Evolutionary conservation across 2,888 invertebrate species (phyloP), one percentile per base, ranked within the genome.

Genomic region (Drosophila demipolita): DNA sequence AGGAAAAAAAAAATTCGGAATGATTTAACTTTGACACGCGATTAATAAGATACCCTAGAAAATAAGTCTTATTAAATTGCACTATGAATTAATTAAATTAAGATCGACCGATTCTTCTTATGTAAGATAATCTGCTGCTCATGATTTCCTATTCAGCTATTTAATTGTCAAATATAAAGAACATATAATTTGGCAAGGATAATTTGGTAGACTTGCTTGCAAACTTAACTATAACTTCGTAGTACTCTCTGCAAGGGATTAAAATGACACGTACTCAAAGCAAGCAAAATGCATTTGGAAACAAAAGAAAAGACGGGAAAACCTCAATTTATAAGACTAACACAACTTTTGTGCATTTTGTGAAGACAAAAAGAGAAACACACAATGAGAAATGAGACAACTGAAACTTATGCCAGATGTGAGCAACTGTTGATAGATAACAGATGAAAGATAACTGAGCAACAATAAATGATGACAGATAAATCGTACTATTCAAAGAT

Each of bases 321-420:
- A 79, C 79, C 69, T 72, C 68, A 75, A 78, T 78, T 78, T 78
- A 71, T 61, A 64, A 75, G 57, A 64, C 63, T 68, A 54, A 49
- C 66, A 61, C 58, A 72, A 66, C 60, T 66, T 71, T 59, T 71
- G 63, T 79, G 73, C 60, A 26, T 48, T 58, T 36, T 48, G 75
- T 33, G 36, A 36, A 67, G 36, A 61, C 45, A 49, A 59, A 32
- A 15, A 49, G 17, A 38, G 26, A 66, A 40, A 26, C 0, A 12
- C 33, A 52, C 36, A 49, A 72, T 38, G 40, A 36, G 50, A 55
- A 62, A 70, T 70, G 54, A 38, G 33, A 50, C 64, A 65, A 59
- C 23, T 63, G 50, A 12, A 74, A 63, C 15, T 52, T 52, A 20
- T 48, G 45, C 38, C 57, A 73, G 38, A 66, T 63, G 40, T 66